Evolutionary conservation across 2,797 vertebrate genomes (phyloP).

Genomic region (Rhinichthys osculus): DNA sequence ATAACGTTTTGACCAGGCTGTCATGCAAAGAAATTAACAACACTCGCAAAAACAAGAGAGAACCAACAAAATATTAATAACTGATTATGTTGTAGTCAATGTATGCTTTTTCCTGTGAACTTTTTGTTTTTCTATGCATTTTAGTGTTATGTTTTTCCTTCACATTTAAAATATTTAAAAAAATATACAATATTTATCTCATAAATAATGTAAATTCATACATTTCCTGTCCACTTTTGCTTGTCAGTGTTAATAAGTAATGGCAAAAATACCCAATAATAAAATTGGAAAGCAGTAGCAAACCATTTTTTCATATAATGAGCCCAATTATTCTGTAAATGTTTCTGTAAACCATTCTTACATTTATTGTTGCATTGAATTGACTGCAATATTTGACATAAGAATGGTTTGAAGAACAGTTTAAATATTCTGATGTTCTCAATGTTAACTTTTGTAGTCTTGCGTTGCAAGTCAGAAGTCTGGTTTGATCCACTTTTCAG

Average conservation of each 20-base stretch:
- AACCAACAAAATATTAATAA: too few species aligned
- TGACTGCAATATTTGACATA: not conserved
- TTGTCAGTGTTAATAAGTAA: not conserved
- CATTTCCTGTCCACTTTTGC: not conserved
- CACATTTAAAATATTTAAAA: too few species aligned
- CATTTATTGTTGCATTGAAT: not conserved
- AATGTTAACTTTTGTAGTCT: not conserved
- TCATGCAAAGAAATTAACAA: too few species aligned
- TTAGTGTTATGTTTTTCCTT: too few species aligned
- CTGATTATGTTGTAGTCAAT: too few species aligned
- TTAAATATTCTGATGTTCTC: not conserved
- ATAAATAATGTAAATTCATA: not conserved
- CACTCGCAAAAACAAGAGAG: too few species aligned
- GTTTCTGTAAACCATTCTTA: not conserved
- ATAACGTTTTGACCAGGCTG: too few species aligned
- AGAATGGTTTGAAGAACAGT: not conserved
- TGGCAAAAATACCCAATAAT: not conserved
- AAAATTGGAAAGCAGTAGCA: not conserved
- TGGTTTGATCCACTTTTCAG: conserved; percentile 7
- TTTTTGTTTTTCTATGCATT: too few species aligned
- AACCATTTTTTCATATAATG: not conserved
- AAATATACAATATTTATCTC: too few species aligned
- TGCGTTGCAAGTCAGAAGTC: not conserved
- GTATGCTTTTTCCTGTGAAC: too few species aligned
- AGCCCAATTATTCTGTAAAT: not conserved